Base-by-base conservation (phyloP, 2,797 vertebrate genomes). In the Acomys russatus region DNA sequence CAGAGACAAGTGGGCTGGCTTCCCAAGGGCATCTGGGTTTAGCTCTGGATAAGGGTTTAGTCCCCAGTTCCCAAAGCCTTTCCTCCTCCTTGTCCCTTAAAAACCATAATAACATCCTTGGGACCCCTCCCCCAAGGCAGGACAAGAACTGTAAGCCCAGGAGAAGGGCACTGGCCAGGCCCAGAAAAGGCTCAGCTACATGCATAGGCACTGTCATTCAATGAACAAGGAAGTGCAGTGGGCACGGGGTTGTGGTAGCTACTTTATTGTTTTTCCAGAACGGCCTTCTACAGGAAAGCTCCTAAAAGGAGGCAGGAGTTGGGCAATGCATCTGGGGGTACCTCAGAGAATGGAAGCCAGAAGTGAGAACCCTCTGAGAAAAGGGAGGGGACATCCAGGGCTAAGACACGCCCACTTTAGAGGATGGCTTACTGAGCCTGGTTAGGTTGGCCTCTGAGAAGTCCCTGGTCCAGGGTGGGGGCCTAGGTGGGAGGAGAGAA, bases 231-330 rank as follows among this genome's bases (percentile, higher is more conserved):
- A 91, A 73, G 66, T n/a, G 44, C 63, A 9, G 7, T 2, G 82
- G 90, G 94, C 83, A 14, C 33, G 56, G 76, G 82, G 4, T 71
- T 17, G 59, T 66, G 78, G 91, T 92, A 95, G 59, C 93, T 94
- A 78, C 66, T 98, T 98, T 97, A 98, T 98, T 98, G 94, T 59
- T 94, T 94, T 73, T 90, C 28, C 38, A 18, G n/a, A 86, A 74
- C 23, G 90, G 30, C 59, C 63, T 94, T 71, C 96, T 97, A 92
- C 4, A 28, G 73, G 77, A 56, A 68, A 61, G 56, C 33, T 23
- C 87, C 71, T 92, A 66, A 38, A 54, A 18, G 70, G 86, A 76
- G n/a, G 54, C 6, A 28, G 3, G 14, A 0, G 1, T 22, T 35
- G 25, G 33, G 35, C 6, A 11, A 49, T 79, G 38, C 4, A 8